Conservation (phyloP, 2,888 invertebrate species). For the Coleophora flavipennella region DNA sequence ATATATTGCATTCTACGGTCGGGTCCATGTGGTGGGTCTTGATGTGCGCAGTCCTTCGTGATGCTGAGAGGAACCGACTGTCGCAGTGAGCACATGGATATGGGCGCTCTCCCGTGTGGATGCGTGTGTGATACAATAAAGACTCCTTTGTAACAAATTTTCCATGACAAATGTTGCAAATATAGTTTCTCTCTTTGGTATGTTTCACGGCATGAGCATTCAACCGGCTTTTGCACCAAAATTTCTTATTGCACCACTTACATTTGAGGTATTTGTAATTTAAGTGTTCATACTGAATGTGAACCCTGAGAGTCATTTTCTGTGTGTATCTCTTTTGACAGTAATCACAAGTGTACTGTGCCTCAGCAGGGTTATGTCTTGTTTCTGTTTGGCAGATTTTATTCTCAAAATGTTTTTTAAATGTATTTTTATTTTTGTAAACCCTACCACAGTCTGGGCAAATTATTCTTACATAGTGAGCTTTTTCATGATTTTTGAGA, state of each 20-base stretch:
- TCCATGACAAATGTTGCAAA: constrained; percentile 38
- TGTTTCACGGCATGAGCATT: constrained; percentile 56
- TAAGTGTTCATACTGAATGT: constrained; percentile 54
- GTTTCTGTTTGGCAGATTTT: constrained; percentile 39
- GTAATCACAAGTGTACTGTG: constrained; percentile 49
- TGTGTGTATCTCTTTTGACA: constrained; percentile 55
- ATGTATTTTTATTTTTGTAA: constrained; percentile 46
- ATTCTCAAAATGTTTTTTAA: constrained; percentile 39
- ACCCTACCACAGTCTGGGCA: constrained; percentile 48
- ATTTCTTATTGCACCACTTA: constrained; percentile 53
- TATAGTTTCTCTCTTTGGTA: constrained; percentile 49
- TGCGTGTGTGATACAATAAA: constrained; percentile 51
- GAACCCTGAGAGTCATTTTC: constrained; percentile 49
- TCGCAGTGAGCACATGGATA: constrained; percentile 47
- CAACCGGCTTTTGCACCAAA: constrained; percentile 49
- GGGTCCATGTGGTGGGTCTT: constrained; percentile 38
- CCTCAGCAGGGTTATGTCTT: constrained; percentile 38
- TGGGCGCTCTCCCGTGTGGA: constrained; percentile 54
- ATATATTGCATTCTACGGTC: constrained; percentile 37
- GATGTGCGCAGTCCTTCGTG: constrained; percentile 43
- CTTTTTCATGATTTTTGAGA: constrained; percentile 40
- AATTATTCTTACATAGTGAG: constrained; percentile 34
- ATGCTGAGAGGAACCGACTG: constrained; percentile 41
- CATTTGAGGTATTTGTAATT: constrained; percentile 51
- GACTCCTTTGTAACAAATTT: constrained; percentile 55